Evolutionary conservation across 2,113 vertebrate genomes (phyloP), one percentile per base, ranked within the genome.

Genomic region (Corapipo altera): DNA sequence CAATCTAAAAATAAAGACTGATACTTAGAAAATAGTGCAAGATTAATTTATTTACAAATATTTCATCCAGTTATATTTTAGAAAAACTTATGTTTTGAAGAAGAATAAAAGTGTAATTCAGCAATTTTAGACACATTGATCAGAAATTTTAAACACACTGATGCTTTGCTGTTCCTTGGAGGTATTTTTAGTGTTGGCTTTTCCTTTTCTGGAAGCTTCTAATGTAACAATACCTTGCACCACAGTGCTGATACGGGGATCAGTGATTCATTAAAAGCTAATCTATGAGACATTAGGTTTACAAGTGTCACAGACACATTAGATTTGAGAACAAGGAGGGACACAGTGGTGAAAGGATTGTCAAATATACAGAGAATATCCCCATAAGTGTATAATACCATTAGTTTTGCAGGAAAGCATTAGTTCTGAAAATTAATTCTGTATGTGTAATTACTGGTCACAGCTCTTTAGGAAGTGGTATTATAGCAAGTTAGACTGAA

Each of bases 21-120:
- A 96, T 96, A 89, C 78, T 78, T 91, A 88, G 85, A 81, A 97
- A 96, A 93, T 12, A 61, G 74, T 78, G 61, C 44, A 78, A 94
- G 54, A 83, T 61, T 66, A 79, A 83, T 97, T 97, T 96, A 96
- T 96, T 96, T 96, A 96, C 92, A 92, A 76, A 65, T 81, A 89
- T 94, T 92, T 95, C 87, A 64, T 79, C 48, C 82, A 95, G 30
- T 78, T 79, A 23, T 82, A 88, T 67, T 79, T 78, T 30, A 65
- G 69, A 85, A 76, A 85, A 88, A 23, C 13, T 75, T 78, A 52
- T 79, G 32, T 88, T 93, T 51, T 88, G 72, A 77, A 85, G 76
- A 78, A 88, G 73, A 72, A 87, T 71, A 89, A 79, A 95, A 92
- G 3, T 2, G 1, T 39, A 26, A 93, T 84, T 87, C 12, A 14